A percentile compares a stretch with the other conserved stretches of the same genome.
Conservation (phyloP, 2,113 vertebrate genomes). For the Tiliqua scincoides region DNA sequence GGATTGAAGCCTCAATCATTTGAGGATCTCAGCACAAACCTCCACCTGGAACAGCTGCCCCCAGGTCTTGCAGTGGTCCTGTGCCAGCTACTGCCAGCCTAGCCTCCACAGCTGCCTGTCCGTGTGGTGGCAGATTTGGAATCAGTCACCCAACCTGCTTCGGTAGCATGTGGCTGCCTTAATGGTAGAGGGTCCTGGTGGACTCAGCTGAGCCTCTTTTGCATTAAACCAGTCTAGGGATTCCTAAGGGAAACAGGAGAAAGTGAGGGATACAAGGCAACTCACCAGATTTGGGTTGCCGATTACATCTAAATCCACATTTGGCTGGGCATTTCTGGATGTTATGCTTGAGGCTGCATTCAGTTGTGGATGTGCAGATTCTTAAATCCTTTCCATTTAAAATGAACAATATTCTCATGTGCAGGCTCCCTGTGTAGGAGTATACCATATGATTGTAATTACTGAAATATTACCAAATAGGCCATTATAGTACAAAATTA, state of each 20-base stretch:
- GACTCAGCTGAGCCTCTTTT: too few species aligned
- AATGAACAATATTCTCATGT: background rate
- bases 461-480: background rate
- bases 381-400: background rate
- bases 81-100: too few species aligned
- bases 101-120: too few species aligned
- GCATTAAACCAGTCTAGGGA: too few species aligned
- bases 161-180: background rate
- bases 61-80: too few species aligned
- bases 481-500: background rate
- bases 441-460: constrained; percentile 2
- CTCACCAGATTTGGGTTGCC: background rate
- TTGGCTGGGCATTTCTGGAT: background rate
- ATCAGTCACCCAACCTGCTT: too few species aligned
- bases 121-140: too few species aligned
- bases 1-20: too few species aligned
- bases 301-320: background rate
- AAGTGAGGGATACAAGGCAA: background rate
- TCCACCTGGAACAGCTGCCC: too few species aligned
- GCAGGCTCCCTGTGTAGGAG: background rate
- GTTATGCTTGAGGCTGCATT: background rate
- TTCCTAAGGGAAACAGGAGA: too few species aligned
- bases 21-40: background rate
- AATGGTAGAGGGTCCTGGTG: background rate
- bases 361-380: background rate